phyloP scores from a whole-genome alignment of 2,113 vertebrate species.

The Ammodramus savannarum region DNA sequence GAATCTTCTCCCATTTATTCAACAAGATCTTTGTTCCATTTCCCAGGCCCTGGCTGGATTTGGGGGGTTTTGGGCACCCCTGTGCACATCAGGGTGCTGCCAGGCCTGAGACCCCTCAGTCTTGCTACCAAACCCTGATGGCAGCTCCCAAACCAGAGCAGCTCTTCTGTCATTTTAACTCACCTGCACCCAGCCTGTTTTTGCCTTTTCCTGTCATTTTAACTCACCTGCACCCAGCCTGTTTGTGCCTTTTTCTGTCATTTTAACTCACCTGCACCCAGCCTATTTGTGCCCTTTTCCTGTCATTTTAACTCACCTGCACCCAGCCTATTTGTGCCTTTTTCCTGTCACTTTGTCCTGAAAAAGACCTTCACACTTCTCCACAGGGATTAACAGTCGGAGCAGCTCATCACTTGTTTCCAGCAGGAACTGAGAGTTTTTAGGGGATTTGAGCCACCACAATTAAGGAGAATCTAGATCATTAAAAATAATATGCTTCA shows the following conservation, averaged over 20 bases:
- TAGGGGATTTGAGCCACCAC: background rate
- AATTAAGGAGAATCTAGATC: constrained; percentile 28
- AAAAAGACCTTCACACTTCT: background rate
- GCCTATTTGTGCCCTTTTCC: too few species aligned
- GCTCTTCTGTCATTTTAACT: background rate
- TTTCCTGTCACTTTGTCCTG: background rate
- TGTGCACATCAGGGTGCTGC: background rate
- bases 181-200: too few species aligned
- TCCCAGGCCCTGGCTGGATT: background rate
- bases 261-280: too few species aligned
- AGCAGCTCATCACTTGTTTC: background rate
- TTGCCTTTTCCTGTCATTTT: too few species aligned
- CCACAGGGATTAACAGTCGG: background rate
- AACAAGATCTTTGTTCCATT: background rate
- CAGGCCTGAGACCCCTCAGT: accelerated
- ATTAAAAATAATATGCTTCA: constrained; percentile 47
- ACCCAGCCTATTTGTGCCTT: background rate
- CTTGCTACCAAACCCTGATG: background rate
- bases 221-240: background rate
- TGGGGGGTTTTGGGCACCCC: background rate
- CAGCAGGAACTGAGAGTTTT: background rate
- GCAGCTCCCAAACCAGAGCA: background rate
- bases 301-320: background rate
- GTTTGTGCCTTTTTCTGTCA: background rate
- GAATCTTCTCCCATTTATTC: background rate